phyloP scores from a whole-genome alignment of 64 coral and sea anemone genomes.

The Hydrozoanthus tunicans region DNA sequence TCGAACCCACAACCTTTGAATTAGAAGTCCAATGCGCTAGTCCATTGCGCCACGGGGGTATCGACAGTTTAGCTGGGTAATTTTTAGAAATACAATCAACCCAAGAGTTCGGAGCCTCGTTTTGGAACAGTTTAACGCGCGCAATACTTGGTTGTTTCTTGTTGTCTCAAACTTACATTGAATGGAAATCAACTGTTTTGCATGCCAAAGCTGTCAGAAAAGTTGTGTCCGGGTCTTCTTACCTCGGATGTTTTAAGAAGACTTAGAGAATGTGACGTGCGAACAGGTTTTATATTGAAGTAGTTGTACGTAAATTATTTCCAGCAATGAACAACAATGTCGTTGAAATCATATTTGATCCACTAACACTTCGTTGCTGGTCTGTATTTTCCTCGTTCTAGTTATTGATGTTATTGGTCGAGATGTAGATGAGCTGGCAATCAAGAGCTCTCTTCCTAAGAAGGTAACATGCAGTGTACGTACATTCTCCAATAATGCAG shows the following conservation, averaged over 20 bases:
- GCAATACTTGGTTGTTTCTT: not conserved
- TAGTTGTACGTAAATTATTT: too few species aligned
- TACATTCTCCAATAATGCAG: not conserved
- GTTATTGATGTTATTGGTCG: conserved; percentile 30
- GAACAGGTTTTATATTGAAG: conserved; percentile 7
- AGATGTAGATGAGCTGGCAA: conserved; percentile 29
- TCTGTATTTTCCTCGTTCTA: not conserved
- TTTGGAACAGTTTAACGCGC: not conserved
- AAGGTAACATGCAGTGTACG: not conserved
- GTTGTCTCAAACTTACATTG: not conserved
- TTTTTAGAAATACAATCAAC: not conserved
- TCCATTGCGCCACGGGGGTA: conserved; percentile 21
- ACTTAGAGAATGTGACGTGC: conserved; percentile 18
- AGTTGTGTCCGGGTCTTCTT: conserved; percentile 35
- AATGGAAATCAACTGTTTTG: not conserved
- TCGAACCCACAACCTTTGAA: too few species aligned
- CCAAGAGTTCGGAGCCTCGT: not conserved
- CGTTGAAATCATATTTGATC: not conserved
- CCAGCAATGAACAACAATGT: not conserved
- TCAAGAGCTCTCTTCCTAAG: not conserved
- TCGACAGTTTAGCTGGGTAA: not conserved
- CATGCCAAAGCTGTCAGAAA: conserved; percentile 41
- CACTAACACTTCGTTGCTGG: not conserved
- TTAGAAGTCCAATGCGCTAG: too few species aligned
- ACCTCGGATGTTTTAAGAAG: conserved; percentile 8